phyloP scores from a whole-genome alignment of 1,140 invertebrate genomes.

The Ceratosolen fusciceps region DNA sequence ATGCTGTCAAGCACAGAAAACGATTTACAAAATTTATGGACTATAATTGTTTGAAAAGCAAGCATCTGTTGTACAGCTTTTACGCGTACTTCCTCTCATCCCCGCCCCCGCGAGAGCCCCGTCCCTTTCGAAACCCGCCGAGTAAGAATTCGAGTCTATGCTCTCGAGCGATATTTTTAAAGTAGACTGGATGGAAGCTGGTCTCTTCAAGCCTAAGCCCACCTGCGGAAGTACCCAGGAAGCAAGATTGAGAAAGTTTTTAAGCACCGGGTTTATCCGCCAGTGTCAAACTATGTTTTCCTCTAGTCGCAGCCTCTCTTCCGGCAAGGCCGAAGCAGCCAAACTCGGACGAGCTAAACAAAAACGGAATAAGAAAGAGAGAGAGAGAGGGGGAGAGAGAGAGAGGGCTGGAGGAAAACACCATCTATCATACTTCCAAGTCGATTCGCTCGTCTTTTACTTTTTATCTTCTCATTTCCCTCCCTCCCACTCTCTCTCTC shows the following conservation, averaged over 20 bases:
- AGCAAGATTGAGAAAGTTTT: conserved; percentile 43
- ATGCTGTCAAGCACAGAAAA: not conserved
- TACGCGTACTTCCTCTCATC: too few species aligned
- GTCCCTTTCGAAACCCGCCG: not conserved
- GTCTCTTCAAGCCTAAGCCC: conserved; percentile 9
- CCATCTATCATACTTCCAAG: conserved; percentile 40
- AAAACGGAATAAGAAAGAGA: not conserved
- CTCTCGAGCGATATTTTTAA: not conserved
- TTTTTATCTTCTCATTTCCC: conserved; percentile 14
- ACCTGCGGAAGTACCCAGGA: not conserved
- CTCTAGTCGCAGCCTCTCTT: conserved; percentile 7
- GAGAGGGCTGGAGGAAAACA: not conserved
- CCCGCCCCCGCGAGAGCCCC: not conserved
- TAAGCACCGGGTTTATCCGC: conserved; percentile 27
- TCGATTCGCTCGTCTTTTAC: conserved; percentile 46
- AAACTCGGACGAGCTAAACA: not conserved
- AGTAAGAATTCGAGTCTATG: not conserved
- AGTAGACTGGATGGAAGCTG: not conserved
- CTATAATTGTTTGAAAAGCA: conserved; percentile 33
- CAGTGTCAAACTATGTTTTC: conserved; percentile 48
- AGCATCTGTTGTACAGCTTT: not conserved
- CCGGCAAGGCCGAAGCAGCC: not conserved
- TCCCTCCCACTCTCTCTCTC: not conserved
- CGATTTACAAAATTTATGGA: conserved; percentile 28
- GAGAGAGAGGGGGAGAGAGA: too few species aligned